Evolutionary conservation across 1,140 invertebrate species (phyloP), one percentile per base, ranked within the genome.

Genomic region (Scaptomyza pallida): DNA sequence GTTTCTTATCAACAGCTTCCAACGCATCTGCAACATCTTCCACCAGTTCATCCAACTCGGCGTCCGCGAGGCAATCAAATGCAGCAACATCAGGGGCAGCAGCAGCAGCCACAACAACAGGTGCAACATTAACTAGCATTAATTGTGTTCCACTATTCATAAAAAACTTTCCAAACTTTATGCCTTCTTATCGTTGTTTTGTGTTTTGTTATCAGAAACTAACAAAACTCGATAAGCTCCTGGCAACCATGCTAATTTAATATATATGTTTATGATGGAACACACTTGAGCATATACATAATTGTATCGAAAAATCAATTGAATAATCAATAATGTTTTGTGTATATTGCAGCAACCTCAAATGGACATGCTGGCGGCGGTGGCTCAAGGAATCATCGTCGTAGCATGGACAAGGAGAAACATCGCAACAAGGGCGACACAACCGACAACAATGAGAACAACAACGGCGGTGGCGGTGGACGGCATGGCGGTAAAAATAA

Each of bases 391-490:
- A 85, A 82, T 68, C 75, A 91, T 63, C 83, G 89, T 37, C 89
- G 90, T 55, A 91, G 90, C 61, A 67, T 88, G 64, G 89, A 91
- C 67, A 91, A 91, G 71, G 90, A 91, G n/a, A 88, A 88, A 54
- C 73, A 85, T 72, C 81, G 82, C 21, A 90, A 89, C 23, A 89
- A 88, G 51, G 48, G 65, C 30, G 76, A 79, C 26, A 60, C 78
- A 16, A 69, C 57, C 23, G 73, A 86, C 68, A 89, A 82, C 70
- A 89, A 72, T 52, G 81, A 85, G 62, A 86, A 82, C 50, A 30
- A 30, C 26, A 26, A 21, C 21, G 21, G 21, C 4, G 21, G 23
- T 26, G 69, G 73, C 6, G 47, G 73, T 4, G 47, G 73, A 41
- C 78, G 81, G 26, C 65, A 81, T 41, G 60, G 64, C 33, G 80